Base-by-base conservation (phyloP, 1,140 invertebrate genomes). In the Drosophila simulans region DNA sequence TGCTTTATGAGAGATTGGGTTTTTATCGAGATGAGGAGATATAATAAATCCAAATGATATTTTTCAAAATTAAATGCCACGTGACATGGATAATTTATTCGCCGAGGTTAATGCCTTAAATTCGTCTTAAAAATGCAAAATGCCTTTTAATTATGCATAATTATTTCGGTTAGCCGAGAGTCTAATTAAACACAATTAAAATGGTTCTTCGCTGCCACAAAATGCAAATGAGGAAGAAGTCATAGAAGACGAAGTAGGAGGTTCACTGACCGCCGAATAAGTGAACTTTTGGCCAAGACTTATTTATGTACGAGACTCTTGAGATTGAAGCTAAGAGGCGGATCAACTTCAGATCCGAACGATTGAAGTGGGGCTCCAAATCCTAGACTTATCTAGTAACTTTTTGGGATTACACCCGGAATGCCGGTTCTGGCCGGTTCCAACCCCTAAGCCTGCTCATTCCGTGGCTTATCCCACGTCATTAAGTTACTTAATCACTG, bases 401-500 rank as follows among this genome's bases (percentile, higher is more conserved):
- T 57, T 70, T 63, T 49, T 39, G 64, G 68, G 35, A 57, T 70
- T 70, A 70, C 66, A 70, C 11, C 17, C 39, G 39, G 27, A 54
- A 35, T 48, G 31, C 58, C 2, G 34, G 34, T 66, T 54, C 39
- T 39, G 42, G 65, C 15, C n/a, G 7, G 17, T 20, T 31, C 22
- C 25, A 12, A 35, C 37, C 40, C 20, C 62, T 52, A 46, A 69
- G 66, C 39, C 40, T 48, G 34, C 43, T 55, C 49, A 55, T 59
- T 45, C 45, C 46, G 55, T 31, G 63, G 73, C 62, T 76, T 85
- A 89, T 89, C 64, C 80, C 84, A 83, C 83, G 77, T 89, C 84
- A 88, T 88, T 88, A 88, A 88, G 83, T 88, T 88, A 88, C 84
- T 88, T 88, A 88, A 88, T 80, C 84, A 88, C 84, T 83, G 83